Evolutionary conservation across 2,113 vertebrate genomes (phyloP).

Genomic region (Phrynosoma platyrhinos): DNA sequence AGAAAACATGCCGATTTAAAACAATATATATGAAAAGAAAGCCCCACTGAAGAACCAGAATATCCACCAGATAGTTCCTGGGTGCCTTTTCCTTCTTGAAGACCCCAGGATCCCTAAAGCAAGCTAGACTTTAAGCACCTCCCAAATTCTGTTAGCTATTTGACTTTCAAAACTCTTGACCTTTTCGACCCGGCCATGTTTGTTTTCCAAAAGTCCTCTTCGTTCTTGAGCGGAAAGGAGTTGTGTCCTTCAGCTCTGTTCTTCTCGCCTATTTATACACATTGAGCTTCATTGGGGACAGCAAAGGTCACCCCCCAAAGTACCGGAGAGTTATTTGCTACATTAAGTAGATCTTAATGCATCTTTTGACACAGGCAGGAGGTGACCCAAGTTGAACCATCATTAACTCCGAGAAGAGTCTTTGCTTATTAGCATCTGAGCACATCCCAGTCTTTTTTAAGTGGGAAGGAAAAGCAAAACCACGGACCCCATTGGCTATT

Average conservation of each 20-base stretch:
- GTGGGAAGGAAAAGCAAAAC: conserved; percentile 13
- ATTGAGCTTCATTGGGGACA: conserved; percentile 36
- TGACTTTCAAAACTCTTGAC: conserved; percentile 23
- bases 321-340: conserved; percentile 49
- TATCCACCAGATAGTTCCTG: not conserved
- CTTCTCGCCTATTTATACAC: conserved; percentile 60
- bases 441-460: conserved; percentile 8
- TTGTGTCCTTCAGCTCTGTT: conserved; percentile 24
- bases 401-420: conserved; percentile 38
- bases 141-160: rapidly evolving
- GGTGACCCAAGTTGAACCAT: conserved; percentile 20
- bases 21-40: too few relatives aligned
- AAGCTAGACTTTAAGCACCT: not conserved
- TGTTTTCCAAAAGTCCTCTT: conserved; percentile 54
- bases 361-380: conserved; percentile 35
- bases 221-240: conserved; percentile 47
- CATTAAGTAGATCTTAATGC: not conserved
- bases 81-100: not conserved
- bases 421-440: conserved; percentile 28
- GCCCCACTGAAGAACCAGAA: not conserved
- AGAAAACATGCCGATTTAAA: too few relatives aligned
- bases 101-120: not conserved
- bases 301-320: conserved; percentile 66
- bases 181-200: not conserved
- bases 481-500: not conserved